Evolutionary conservation across 2,888 invertebrate species (phyloP).

Genomic region (Pollenia angustigena): DNA sequence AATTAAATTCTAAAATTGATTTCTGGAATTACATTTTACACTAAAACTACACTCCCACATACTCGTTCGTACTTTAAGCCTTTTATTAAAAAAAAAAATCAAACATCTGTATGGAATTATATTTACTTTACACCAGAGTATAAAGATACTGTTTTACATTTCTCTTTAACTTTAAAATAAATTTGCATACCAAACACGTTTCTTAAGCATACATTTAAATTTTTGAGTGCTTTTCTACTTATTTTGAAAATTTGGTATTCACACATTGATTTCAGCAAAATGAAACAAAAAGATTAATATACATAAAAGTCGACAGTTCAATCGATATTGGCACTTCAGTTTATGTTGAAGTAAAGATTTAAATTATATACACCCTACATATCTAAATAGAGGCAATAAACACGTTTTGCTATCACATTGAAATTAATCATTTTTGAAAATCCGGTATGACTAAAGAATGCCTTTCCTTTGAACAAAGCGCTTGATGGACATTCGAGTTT

Average conservation of each 20-base stretch:
- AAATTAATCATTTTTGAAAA: neutral
- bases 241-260: slow-evolving; percentile 56
- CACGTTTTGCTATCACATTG: neutral
- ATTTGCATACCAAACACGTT: slow-evolving; percentile 68
- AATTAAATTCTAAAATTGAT: slow-evolving; percentile 15
- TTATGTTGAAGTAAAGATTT: neutral
- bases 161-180: neutral
- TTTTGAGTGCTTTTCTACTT: slow-evolving; percentile 28
- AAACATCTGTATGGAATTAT: too few relatives aligned
- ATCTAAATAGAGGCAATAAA: neutral
- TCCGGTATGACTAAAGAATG: neutral
- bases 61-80: neutral
- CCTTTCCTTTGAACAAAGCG: slow-evolving; percentile 5
- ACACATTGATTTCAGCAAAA: slow-evolving; percentile 51
- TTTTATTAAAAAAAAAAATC: neutral
- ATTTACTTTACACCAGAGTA: neutral
- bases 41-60: neutral
- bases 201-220: slow-evolving; percentile 51
- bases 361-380: slow-evolving; percentile 5
- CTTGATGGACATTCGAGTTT: neutral
- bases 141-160: neutral
- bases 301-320: neutral
- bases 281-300: neutral
- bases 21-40: slow-evolving; percentile 11
- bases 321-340: slow-evolving; percentile 29